Evolutionary conservation across 2,888 invertebrate genomes (phyloP), one percentile per base, ranked within the genome.

Genomic region (Protophormia terraenovae): DNA sequence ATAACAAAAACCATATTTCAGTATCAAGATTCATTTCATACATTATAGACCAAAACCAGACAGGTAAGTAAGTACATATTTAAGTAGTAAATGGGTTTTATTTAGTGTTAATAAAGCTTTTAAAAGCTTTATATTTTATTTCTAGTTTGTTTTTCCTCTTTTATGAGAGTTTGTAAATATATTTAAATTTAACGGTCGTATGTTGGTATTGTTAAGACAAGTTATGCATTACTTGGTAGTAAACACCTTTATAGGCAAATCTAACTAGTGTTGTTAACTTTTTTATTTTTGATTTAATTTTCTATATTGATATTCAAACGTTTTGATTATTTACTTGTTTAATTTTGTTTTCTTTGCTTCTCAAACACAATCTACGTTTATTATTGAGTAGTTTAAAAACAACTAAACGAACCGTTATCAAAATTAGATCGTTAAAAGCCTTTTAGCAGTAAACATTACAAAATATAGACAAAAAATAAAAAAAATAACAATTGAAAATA

Each of bases 401-500:
- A 87, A 88, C 84, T 83, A 81, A 84, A 79, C 83, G 75, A 76
- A 87, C 89, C 87, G 88, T 91, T 86, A 89, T 89, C 89, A 88
- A 87, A 88, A 88, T 90, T 90, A 91, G 91, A 91, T 89, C 89
- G 90, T 83, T 60, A 27, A 77, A 76, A 86, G 79, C 84, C 85
- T 83, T 82, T 85, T 72, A 62, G 78, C 84, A 66, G 89, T 82
- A 86, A 87, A 89, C 85, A 87, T 87, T 86, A 45, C 10, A 60
- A 32, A 24, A 27, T 16, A 24, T 14, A 53, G 10, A 50, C 0
- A 55, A 55, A 45, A 53, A 69, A 79, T 87, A 85, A 84, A 82
- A 58, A 73, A 58, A 29, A 27, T 3, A 47, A 24, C 16, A 45
- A 41, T n/a, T 19, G 55, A 72, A 64, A n/a, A 77, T 66, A 47